Evolutionary conservation across 1,140 invertebrate genomes (phyloP), one percentile per base, ranked within the genome.

Genomic region (Dendrolimus punctatus): DNA sequence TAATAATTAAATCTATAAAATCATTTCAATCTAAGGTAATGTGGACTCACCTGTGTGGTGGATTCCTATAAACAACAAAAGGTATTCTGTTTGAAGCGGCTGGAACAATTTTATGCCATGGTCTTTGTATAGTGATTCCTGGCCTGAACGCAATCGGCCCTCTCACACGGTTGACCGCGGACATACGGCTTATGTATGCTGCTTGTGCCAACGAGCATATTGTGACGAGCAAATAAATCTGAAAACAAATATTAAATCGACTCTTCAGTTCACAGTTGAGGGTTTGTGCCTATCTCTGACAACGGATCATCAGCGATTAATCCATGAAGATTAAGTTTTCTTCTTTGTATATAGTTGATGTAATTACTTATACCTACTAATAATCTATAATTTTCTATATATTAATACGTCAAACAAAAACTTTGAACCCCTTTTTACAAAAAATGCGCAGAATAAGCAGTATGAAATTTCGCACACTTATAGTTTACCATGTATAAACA

Each of bases 101-200:
- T 10, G 59, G 67, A 37, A 76, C 53, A 3, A 79, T 42, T 5
- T 71, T 60, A 4, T 62, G 71, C 64, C 66, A 69, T 0, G 68
- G 68, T 8, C 76, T 59, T 6, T 71, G 67, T 49, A 82, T 51
- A 8, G 64, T 62, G n/a, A 80, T 56, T 2, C 79, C 81, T 0
- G 81, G 77, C 5, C 81, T 56, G 60, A 85, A 80, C 1, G 69
- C 68, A 5, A 70, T 57, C 0, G 81, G 79, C 4, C 52, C 51
- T 38, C 79, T 53, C 10, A 74, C 43, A 8, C 79, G 59, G 62
- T 64, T 77, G 23, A 79, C 59, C 0, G 59, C 49, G 0, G 65
- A 47, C 73, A 85, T 78, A 5, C 76, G 71, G 46, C 68, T 80
- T 48, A 75, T 66, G 55, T 82, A 82, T 5, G 71, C 75, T 23